These are phyloP conservation scores for Poicephalus gulielmi DNA, from an alignment of 2,113 vertebrate species.

Conservation along the genomic window DNA sequence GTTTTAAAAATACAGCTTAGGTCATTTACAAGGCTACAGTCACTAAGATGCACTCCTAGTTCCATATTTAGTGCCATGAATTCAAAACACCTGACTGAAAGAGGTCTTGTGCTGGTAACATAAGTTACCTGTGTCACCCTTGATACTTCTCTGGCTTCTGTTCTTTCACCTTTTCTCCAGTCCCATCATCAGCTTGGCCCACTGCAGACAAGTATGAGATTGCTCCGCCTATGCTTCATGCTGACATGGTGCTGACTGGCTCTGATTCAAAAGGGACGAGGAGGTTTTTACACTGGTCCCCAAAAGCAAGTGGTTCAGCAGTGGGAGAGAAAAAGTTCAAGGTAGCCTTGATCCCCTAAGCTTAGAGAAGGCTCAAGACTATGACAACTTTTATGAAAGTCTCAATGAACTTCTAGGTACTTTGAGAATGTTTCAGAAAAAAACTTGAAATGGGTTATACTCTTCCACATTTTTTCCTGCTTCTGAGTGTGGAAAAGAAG, in stretches of 20 bases:
- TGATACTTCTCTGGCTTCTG: not conserved
- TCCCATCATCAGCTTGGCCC: not conserved
- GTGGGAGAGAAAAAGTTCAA: not conserved
- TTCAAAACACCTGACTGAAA: not conserved
- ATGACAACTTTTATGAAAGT: not conserved
- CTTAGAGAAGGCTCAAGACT: not conserved
- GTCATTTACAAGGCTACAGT: not conserved
- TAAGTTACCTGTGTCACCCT: not conserved
- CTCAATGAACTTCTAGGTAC: not conserved
- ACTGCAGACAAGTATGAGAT: not conserved
- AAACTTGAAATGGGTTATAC: not conserved
- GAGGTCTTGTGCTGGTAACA: not conserved
- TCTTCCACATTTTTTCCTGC: not conserved
- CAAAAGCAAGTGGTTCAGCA: not conserved
- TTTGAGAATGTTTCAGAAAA: not conserved
- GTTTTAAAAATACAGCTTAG: not conserved
- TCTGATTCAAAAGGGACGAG: not conserved
- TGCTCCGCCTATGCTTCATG: not conserved
- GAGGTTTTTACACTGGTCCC: not conserved
- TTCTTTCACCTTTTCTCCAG: not conserved
- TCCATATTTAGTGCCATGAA: not conserved
- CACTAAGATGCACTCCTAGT: not conserved
- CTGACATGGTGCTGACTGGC: not conserved
- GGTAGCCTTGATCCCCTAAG: not conserved
- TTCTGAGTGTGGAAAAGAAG: not conserved